phyloP scores from a whole-genome alignment of 2,113 vertebrate genomes.

The Anguilla japonica region DNA sequence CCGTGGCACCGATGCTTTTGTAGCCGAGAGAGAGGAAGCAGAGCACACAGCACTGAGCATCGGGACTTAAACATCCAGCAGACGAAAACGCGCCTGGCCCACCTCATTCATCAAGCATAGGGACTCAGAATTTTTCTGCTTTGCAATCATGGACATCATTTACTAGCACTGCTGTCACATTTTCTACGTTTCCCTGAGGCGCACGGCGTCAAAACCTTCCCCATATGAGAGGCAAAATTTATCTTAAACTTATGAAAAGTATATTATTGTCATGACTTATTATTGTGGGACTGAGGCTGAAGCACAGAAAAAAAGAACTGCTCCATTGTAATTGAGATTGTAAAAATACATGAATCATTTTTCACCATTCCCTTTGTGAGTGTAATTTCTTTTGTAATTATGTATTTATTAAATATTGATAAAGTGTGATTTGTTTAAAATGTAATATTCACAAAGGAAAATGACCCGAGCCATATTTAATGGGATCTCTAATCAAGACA shows the following conservation, averaged over 20 bases:
- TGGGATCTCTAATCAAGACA: background rate
- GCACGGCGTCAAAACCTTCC: background rate
- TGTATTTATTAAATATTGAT: conserved; percentile 10
- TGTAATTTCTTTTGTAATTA: conserved; percentile 10
- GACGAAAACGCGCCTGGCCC: background rate
- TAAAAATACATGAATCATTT: background rate
- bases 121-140: background rate
- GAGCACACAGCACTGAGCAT: background rate
- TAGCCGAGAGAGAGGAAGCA: background rate
- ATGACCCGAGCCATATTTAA: background rate
- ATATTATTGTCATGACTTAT: background rate
- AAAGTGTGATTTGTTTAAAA: background rate
- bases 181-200: background rate
- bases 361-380: background rate
- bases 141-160: background rate
- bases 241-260: conserved; percentile 7
- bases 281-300: background rate
- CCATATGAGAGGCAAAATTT: background rate
- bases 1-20: conserved; percentile 81
- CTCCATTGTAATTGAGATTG: background rate
- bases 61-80: background rate
- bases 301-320: background rate
- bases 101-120: background rate
- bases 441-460: conserved; percentile 1
- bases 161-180: background rate